Base-by-base conservation (phyloP, 2,113 vertebrate species). In the Oncorhynchus mykiss region DNA sequence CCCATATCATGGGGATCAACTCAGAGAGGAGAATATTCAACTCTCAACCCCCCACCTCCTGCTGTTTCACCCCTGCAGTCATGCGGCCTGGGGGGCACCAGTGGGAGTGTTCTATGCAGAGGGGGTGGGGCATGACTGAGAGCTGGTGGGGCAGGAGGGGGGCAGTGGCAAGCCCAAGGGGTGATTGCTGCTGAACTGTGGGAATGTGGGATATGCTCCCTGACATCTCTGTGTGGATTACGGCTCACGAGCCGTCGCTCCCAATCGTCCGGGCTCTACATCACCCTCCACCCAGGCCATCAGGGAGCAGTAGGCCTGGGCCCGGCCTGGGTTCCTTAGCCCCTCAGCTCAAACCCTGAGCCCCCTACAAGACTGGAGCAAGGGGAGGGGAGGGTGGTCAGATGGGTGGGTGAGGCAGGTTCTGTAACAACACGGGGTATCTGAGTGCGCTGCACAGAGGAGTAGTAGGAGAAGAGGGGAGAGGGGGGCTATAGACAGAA, bases 21-120 rank as follows among this genome's bases (percentile, higher is more conserved):
- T 70, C 13, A 29, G 14, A 29, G 69, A 22, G 34, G 13, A 70
- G 48, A 91, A 94, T 92, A 90, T 93, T 93, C 92, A 93, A 94
- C 20, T 9, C 59, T 22, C n/a, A 62, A n/a, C 59, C 7, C n/a
- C 20, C 59, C 18, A 13, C 59, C 59, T n/a, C 59, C 18, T 76
- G 67, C 62, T 78, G 76, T 76, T 85, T 80, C 78, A 64, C 64
- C 65, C 77, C 80, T 72, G 74, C 54, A 85, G 82, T 75, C 72
- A 75, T 80, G 75, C 18, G n/a, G 74, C 76, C 74, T 82, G 67
- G 51, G 94, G 92, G 74, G 13, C 22, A 49, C 59, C 60, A 22
- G 51, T 25, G 49, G 68, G 39, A 48, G 68, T 70, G 65, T 29
- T 7, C n/a, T 24, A 18, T 67, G 62, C 60, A 72, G 71, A 9